Base-by-base conservation (phyloP, 1,140 invertebrate species). In the Bacillus rossius region DNA sequence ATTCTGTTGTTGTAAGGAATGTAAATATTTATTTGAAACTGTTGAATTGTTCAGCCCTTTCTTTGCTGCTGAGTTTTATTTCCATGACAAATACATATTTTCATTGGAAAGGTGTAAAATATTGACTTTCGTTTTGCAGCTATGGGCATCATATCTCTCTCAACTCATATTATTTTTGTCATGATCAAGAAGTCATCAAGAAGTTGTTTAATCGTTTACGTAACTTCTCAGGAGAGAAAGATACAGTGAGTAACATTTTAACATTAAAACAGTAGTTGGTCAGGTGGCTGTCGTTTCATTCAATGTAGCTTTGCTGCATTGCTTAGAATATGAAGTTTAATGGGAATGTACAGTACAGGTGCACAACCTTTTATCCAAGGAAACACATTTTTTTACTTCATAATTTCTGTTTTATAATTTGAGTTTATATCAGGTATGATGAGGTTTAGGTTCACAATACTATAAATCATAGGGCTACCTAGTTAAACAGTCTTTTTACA, bases 91-190 rank as follows among this genome's bases (percentile, higher is more conserved):
- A 2, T 17, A 48, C 8, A 22, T 48, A 10, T 13, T 13, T 13
- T 8, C 2, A 2, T 20, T 8, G 8, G 20, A 17, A 48, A 48
- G 14, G 8, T 48, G 29, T 34, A 34, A 34, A 34, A 34, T 34
- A 34, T 34, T 4, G 29, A 34, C 4, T 23, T 23, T 23, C 16
- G 5, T 50, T 2, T 41, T 37, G 54, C 48, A 83, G 79, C 57
- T 82, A 95, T 77, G 95, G 95, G 0, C 86, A 86, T 70, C 94
- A 98, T 74, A 76, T 92, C 5, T 87, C 82, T 42, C 77, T 85
- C 26, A 94, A 94, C 75, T 93, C 91, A 0, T 98, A 98, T 73
- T 96, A 84, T 72, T 83, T 94, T 55, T 95, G 93, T 72, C 75
- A 92, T 65, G 86, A 96, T 49, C 81, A 82, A 20, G 67, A 76